phyloP scores from a whole-genome alignment of 2,113 vertebrate genomes.

The Thunnus thynnus region DNA sequence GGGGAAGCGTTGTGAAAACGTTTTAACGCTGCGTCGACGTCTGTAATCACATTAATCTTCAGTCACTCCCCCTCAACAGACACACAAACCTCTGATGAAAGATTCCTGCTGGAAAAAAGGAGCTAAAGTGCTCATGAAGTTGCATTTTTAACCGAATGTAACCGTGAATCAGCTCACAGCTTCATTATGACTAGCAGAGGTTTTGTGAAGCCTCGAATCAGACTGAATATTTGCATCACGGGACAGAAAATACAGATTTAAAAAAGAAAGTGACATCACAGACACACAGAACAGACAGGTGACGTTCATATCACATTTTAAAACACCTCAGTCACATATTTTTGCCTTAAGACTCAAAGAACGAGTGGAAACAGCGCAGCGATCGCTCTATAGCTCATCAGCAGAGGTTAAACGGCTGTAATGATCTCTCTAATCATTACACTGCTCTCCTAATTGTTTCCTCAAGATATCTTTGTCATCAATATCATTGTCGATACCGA shows the following conservation, averaged over 20 bases:
- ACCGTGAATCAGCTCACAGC: background rate
- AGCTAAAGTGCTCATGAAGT: no score
- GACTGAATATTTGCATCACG: no score
- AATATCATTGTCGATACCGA: conserved; percentile 61
- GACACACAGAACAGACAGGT: no score
- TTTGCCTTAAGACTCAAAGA: background rate
- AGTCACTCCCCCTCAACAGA: background rate
- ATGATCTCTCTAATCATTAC: conserved; percentile 61
- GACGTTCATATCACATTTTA: no score
- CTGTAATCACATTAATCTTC: fast-evolving
- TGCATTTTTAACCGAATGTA: no score
- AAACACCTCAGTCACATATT: background rate
- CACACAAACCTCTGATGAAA: background rate
- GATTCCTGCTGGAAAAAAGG: no score
- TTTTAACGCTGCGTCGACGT: conserved; percentile 9
- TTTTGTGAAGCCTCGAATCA: no score
- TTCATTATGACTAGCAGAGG: no score
- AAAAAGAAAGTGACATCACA: no score
- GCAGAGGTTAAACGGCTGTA: conserved; percentile 67
- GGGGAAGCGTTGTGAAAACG: background rate
- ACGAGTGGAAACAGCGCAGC: background rate
- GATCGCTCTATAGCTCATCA: conserved; percentile 44
- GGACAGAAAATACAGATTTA: no score
- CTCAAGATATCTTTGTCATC: conserved; percentile 63
- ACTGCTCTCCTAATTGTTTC: conserved; percentile 70